Conservation (phyloP, 2,888 invertebrate species). For the Cataglyphis cursor region DNA sequence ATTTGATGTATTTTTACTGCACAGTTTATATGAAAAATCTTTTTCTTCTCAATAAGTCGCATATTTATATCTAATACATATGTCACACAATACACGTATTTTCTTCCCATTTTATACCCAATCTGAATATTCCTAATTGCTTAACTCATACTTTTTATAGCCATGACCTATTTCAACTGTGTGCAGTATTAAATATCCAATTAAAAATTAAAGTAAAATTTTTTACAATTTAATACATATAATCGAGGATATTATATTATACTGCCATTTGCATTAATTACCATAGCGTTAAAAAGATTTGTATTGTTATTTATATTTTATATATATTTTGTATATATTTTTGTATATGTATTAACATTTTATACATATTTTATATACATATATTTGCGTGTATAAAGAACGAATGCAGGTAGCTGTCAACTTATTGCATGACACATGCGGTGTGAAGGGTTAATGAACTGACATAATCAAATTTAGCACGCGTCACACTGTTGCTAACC, state of each 20-base stretch:
- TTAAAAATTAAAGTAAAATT: constrained; percentile 11
- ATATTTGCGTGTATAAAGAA: constrained; percentile 45
- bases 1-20: constrained; percentile 32
- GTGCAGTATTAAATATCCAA: not conserved
- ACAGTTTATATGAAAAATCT: not conserved
- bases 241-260: constrained; percentile 3
- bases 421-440: constrained; percentile 12
- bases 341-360: no score
- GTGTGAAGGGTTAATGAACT: constrained; percentile 43
- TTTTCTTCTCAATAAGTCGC: not conserved
- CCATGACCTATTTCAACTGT: not conserved
- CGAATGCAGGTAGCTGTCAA: constrained; percentile 48
- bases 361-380: not conserved
- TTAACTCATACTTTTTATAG: constrained; percentile 9
- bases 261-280: constrained; percentile 40
- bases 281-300: constrained; percentile 31
- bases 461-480: constrained; percentile 51
- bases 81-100: not conserved
- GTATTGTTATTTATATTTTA: not conserved
- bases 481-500: constrained; percentile 48
- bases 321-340: not conserved
- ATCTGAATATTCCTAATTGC: constrained; percentile 9
- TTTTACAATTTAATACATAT: constrained; percentile 13
- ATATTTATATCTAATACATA: constrained; percentile 1
- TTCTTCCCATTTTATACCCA: not conserved